Percentiles rank a stretch among this genome's conserved stretches.
These are phyloP conservation scores for Drepana falcataria DNA, from an alignment of 2,888 invertebrate species.

Conservation along the genomic window DNA sequence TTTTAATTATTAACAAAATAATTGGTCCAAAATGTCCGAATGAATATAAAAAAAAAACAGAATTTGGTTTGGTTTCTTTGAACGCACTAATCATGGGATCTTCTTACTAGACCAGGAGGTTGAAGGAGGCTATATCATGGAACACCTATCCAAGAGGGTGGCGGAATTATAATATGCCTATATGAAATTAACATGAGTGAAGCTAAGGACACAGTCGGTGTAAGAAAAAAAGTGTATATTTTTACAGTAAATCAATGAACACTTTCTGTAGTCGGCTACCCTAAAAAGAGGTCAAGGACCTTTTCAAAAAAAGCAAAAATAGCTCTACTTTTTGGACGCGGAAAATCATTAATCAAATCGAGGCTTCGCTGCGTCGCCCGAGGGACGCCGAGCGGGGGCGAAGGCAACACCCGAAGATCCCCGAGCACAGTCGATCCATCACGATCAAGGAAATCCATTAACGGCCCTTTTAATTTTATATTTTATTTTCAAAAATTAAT, in stretches of 20 bases:
- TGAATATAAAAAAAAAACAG: no score
- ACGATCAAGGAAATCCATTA: constrained; percentile 28
- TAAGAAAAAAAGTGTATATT: no score
- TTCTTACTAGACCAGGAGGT: no score
- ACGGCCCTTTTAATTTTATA: constrained; percentile 42
- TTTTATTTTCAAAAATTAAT: constrained; percentile 39
- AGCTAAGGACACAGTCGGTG: no score
- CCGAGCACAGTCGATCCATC: constrained; percentile 28
- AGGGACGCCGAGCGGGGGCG: constrained; percentile 26
- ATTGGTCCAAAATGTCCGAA: no score
- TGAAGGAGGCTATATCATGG: no score
- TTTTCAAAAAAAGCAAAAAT: constrained; percentile 31
- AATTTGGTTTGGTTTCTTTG: no score
- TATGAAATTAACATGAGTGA: no score
- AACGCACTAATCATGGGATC: no score
- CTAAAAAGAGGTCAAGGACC: constrained; percentile 51
- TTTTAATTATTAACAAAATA: no score
- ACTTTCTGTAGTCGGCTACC: constrained; percentile 44
- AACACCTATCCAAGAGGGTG: no score
- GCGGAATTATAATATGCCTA: no score
- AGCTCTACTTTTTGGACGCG: constrained; percentile 39
- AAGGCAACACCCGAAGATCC: constrained; percentile 24
- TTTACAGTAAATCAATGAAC: constrained; percentile 32
- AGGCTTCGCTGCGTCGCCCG: constrained; percentile 37
- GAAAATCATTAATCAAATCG: constrained; percentile 59